Base-by-base conservation (phyloP, 2,888 invertebrate genomes). In the Opisthograptis luteolata region DNA sequence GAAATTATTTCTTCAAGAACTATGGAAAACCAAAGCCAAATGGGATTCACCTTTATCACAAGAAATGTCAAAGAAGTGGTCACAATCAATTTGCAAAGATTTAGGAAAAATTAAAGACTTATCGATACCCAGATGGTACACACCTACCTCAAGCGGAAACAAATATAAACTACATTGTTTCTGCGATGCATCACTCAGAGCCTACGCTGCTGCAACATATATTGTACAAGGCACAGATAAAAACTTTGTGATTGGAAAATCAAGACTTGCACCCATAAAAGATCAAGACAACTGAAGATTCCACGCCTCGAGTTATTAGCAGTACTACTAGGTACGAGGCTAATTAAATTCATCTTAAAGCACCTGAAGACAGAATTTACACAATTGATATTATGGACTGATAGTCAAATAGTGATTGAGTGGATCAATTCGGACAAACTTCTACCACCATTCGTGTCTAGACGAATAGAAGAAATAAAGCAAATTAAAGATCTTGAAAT, bases 11-110 rank as follows among this genome's bases (percentile, higher is more conserved):
- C 5, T 65, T 2, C 57, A 58, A 12, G 3, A 43, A 0, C 25
- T 49, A 2, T 62, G 64, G 55, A 35, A 36, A 14, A 1, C 6
- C 0, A 39, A 49, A 8, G 27, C 55, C 0, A 34, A 31, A 1
- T 65, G 62, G 62, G 57, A 60, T 28, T 36, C 52, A 5, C 13
- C 22, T 8, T 35, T 62, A n/a, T 13, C 47, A 1, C 15, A 47
- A 7, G 9, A 40, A 8, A 1, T 31, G 15, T 14, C 1, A 2
- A 3, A 10, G 0, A 1, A 6, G 34, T 34, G 30, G 39, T 12
- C 13, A 45, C 1, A 7, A n/a, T n/a, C n/a, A 8, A 15, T 32
- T n/a, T 1, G 1, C 1, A 3, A 15, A 12, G 13, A 6, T 3
- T 2, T 24, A 5, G 6, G 25, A 10, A 19, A 25, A 1, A 20